These are phyloP conservation scores for Thamnophis sirtalis DNA, from an alignment of 2,113 vertebrate genomes.

Conservation along the genomic window DNA sequence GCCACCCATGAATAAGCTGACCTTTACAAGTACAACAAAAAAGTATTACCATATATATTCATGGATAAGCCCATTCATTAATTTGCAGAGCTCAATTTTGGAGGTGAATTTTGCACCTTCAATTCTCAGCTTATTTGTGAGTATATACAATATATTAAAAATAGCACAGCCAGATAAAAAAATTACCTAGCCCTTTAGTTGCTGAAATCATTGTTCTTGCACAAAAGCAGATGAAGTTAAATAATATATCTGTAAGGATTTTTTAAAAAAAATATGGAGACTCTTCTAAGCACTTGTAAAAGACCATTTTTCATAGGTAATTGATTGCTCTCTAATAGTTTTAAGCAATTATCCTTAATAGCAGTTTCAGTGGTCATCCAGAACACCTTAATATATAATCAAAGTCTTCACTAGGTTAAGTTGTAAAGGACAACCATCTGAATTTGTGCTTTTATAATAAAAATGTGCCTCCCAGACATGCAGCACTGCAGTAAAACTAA, in stretches of 20 bases:
- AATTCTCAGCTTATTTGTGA: neutral
- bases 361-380: conserved; percentile 38
- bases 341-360: conserved; percentile 40
- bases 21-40: neutral
- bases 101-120: neutral
- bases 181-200: neutral
- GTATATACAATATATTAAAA: neutral
- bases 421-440: conserved; percentile 29
- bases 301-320: conserved; percentile 29
- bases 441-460: conserved; percentile 26
- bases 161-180: neutral
- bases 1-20: neutral
- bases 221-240: conserved; percentile 2
- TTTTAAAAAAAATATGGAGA: neutral
- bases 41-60: neutral
- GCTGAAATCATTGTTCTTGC: neutral
- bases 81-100: neutral
- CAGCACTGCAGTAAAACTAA: conserved; percentile 34
- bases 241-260: conserved; percentile 1
- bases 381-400: conserved; percentile 29
- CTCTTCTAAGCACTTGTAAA: neutral
- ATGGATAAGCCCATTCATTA: neutral
- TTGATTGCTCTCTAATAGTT: conserved; percentile 33
- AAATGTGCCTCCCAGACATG: conserved; percentile 33
- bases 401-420: conserved; percentile 34